These are phyloP conservation scores for Chrysocyon brachyurus DNA, from an alignment of 2,797 vertebrate genomes.

Conservation along the genomic window DNA sequence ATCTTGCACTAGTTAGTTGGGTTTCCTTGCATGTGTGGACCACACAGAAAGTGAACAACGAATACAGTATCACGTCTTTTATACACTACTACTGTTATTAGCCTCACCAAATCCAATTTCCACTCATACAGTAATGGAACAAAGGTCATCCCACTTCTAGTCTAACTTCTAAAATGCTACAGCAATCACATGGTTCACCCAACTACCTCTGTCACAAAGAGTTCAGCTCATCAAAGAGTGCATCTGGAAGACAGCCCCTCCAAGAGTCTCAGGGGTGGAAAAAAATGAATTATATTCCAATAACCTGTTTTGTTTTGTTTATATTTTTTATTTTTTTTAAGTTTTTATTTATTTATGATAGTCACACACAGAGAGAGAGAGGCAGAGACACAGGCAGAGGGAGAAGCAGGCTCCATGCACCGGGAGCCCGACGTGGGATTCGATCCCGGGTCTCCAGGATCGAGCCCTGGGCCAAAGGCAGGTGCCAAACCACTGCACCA, in stretches of 20 bases:
- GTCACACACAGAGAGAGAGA: no score
- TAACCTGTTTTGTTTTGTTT: neutral
- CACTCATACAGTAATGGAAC: neutral
- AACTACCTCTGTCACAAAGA: neutral
- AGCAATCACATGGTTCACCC: neutral
- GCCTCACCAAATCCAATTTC: neutral
- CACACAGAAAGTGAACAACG: neutral
- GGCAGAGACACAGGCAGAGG: no score
- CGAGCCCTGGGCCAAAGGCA: no score
- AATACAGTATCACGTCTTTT: neutral
- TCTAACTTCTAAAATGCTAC: neutral
- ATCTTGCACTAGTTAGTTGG: neutral
- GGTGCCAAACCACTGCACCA: no score
- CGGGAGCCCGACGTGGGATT: no score
- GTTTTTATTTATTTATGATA: no score
- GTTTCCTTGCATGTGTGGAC: neutral
- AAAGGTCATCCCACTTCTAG: neutral
- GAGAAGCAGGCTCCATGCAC: no score
- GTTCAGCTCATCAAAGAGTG: neutral
- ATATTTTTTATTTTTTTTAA: no score
- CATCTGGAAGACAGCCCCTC: neutral
- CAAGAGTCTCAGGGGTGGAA: neutral
- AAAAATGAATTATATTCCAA: neutral
- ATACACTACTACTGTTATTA: neutral
- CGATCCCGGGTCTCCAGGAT: no score